Conservation (phyloP, 37 sponge, comb jelly and placozoan species). For the Tethya wilhelma region DNA sequence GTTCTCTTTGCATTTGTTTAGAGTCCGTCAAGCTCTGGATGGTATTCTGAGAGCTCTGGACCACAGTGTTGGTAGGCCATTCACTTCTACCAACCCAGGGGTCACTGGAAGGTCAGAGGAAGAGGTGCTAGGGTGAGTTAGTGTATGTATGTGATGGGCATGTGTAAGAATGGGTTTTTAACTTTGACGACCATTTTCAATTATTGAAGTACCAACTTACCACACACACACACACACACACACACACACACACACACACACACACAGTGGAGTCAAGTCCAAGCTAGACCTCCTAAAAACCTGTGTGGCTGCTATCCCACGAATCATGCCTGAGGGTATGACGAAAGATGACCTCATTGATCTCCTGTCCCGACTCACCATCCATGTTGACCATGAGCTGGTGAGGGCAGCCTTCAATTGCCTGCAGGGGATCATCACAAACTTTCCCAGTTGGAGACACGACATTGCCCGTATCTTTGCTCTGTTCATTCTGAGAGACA, state of each 20-base stretch:
- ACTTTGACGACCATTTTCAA: too few relatives aligned
- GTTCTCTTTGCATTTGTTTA: neutral
- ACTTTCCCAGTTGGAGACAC: slow-evolving; percentile 74
- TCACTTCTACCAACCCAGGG: slow-evolving; percentile 74
- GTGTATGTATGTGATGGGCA: neutral
- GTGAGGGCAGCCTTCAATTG: slow-evolving; percentile 66
- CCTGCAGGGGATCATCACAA: slow-evolving; percentile 78
- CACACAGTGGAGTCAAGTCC: slow-evolving; percentile 65
- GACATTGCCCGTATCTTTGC: slow-evolving; percentile 72
- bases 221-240: neutral
- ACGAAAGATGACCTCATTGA: slow-evolving; percentile 78
- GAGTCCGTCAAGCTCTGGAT: slow-evolving; percentile 85
- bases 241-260: neutral
- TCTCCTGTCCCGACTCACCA: slow-evolving; percentile 84
- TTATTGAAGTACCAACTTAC: neutral
- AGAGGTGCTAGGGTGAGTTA: slow-evolving; percentile 27
- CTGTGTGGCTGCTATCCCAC: slow-evolving; percentile 94
- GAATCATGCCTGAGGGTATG: slow-evolving; percentile 78
- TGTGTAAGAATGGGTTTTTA: too few relatives aligned
- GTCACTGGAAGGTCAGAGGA: slow-evolving; percentile 45
- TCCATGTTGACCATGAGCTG: slow-evolving; percentile 92
- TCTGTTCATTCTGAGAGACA: slow-evolving; percentile 79
- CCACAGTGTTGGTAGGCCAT: slow-evolving; percentile 69
- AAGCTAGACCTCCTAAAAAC: slow-evolving; percentile 94
- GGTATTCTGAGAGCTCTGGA: slow-evolving; percentile 82